Evolutionary conservation across 2,113 vertebrate genomes (phyloP), one percentile per base, ranked within the genome.

Genomic region (Ictalurus punctatus): DNA sequence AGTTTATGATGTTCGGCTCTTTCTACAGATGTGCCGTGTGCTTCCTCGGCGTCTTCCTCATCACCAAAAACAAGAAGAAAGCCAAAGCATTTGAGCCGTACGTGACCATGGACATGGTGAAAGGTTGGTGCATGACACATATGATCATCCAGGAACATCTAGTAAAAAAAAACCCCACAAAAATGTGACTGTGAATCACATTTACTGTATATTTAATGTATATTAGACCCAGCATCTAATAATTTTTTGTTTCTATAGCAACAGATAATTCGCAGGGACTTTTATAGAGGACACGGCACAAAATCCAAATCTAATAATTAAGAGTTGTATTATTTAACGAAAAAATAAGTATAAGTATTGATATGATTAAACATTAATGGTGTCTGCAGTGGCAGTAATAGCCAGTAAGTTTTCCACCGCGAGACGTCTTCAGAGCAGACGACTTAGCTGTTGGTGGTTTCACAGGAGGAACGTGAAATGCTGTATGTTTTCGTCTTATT

Each of bases 61-160:
- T 98, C 93, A 99, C 98, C 0, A 97, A 96, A 83, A 98, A 95
- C 52, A 97, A 95, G 93, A 98, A 96, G 93, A 97, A 93, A 90
- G 87, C 94, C 30, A 96, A 97, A 74, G 93, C 95, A 0, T 99
- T 99, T 83, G 98, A 99, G 93, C 98, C 98, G 0, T 99, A 98
- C 82, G 97, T 99, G 91, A 97, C 97, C 1, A 97, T 99, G 97
- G 97, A 98, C 84, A 96, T 98, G 93, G 93, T 96, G 93, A 97
- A 97, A 95, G 97, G 98, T 99, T 94, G 93, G 94, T 93, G 90
- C 3, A 59, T 13, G 17, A 19, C n/a, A 73, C 0, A 21, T 10
- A 78, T 74, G 73, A 19, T 25, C 37, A 78, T 25, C 74, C 74
- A 52, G 23, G 74, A 52, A 23, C 19, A 23, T 37, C 30, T 3